Conservation (phyloP, 1,140 invertebrate genomes). For the Drosophila sucinea region DNA sequence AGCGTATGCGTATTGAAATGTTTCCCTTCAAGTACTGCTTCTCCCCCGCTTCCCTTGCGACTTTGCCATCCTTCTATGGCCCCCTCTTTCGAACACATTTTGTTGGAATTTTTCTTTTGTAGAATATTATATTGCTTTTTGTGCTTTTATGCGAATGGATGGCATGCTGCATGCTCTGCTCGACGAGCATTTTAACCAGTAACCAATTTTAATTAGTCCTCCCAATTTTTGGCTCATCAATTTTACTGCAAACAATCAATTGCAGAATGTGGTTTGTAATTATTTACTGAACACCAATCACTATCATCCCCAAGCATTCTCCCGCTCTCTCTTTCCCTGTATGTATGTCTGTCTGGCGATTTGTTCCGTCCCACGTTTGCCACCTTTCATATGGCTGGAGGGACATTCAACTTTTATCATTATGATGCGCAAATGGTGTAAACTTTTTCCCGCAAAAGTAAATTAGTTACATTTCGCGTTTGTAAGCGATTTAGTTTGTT, state of each 20-base stretch:
- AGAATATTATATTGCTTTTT: conserved; percentile 8
- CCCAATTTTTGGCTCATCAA: conserved; percentile 20
- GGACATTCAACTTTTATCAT: conserved; percentile 73
- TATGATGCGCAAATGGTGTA: conserved; percentile 75
- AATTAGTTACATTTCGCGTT: conserved; percentile 74
- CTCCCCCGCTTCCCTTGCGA: conserved; percentile 6
- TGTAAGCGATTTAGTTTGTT: conserved; percentile 79
- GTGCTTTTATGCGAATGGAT: conserved; percentile 4
- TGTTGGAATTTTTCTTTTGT: conserved; percentile 4
- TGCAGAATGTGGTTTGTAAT: conserved; percentile 30
- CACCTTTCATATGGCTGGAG: conserved; percentile 40
- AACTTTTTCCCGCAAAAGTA: conserved; percentile 64
- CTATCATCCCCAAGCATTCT: background rate
- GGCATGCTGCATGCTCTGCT: background rate
- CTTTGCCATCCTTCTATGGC: background rate
- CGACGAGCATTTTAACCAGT: background rate
- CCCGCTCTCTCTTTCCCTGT: background rate
- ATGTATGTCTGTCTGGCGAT: background rate
- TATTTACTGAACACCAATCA: conserved; percentile 27
- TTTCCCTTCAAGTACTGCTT: conserved; percentile 55
- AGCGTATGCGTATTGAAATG: conserved; percentile 64
- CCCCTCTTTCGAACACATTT: conserved; percentile 11
- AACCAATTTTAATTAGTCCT: conserved; percentile 30
- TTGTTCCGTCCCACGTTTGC: background rate
- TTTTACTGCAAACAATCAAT: conserved; percentile 46